Evolutionary conservation across 2,888 invertebrate species (phyloP).

Genomic region (Clostera curtula): DNA sequence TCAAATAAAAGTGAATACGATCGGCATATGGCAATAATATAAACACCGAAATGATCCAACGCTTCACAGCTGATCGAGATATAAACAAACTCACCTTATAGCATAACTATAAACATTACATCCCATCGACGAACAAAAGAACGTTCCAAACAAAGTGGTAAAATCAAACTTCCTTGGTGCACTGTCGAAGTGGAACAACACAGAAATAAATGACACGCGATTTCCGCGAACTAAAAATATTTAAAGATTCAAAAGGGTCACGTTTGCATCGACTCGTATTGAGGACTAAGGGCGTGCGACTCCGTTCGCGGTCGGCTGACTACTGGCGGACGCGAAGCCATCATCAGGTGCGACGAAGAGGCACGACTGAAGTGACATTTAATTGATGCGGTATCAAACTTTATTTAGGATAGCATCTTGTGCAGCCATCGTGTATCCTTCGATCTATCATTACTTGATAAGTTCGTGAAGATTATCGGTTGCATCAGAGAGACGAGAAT

Average conservation of each 20-base stretch:
- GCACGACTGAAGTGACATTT: constrained; percentile 30
- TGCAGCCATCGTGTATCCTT: constrained; percentile 20
- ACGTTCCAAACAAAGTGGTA: constrained; percentile 32
- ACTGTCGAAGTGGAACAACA: constrained; percentile 27
- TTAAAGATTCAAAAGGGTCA: constrained; percentile 48
- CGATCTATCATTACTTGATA: constrained; percentile 15
- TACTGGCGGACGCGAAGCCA: constrained; percentile 46
- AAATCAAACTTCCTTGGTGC: constrained; percentile 40
- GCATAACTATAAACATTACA: constrained; percentile 41
- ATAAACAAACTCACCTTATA: constrained; percentile 57
- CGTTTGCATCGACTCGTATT: constrained; percentile 24
- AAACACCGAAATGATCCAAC: constrained; percentile 18
- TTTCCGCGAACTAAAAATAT: constrained; percentile 60
- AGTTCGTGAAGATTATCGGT: constrained; percentile 2
- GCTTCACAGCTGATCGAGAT: constrained; percentile 50
- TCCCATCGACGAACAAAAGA: constrained; percentile 38
- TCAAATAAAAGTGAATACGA: constrained; percentile 14
- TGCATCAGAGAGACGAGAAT: neutral
- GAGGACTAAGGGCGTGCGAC: constrained; percentile 54
- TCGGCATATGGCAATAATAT: constrained; percentile 17
- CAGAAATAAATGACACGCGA: constrained; percentile 37
- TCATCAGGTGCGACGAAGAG: constrained; percentile 44
- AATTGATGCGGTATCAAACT: constrained; percentile 39
- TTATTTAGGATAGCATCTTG: constrained; percentile 19
- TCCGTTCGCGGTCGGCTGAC: constrained; percentile 41